Conservation (phyloP, 2,888 invertebrate genomes). For the Ormia ochracea region DNA sequence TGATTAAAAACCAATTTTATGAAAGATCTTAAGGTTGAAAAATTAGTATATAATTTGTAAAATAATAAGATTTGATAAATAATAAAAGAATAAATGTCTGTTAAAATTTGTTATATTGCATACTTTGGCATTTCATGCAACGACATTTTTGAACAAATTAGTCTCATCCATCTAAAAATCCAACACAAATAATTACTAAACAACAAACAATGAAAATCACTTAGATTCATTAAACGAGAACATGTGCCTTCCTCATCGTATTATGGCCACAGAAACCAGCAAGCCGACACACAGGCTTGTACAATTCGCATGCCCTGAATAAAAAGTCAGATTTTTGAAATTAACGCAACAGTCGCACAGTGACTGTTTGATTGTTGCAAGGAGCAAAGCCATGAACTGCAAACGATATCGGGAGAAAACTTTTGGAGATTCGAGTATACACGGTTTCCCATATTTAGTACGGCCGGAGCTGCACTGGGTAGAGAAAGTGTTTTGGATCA, state of each 20-base stretch:
- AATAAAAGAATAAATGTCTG: too few relatives aligned
- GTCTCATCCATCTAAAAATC: too few relatives aligned
- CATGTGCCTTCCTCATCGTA: conserved; percentile 24
- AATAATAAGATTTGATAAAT: too few relatives aligned
- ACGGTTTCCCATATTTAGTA: conserved; percentile 72
- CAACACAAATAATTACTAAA: conserved; percentile 15
- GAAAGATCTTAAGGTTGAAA: too few relatives aligned
- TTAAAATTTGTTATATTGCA: too few relatives aligned
- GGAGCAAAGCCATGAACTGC: conserved; percentile 47
- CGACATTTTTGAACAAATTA: too few relatives aligned
- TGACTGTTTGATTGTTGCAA: neutral
- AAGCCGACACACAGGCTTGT: neutral
- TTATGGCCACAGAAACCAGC: neutral
- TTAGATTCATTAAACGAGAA: conserved; percentile 24
- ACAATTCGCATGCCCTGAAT: neutral
- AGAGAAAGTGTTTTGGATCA: conserved; percentile 71
- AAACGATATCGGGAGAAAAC: conserved; percentile 61
- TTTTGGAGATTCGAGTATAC: conserved; percentile 70
- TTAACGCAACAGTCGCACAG: neutral
- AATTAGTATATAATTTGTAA: too few relatives aligned
- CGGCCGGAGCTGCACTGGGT: conserved; percentile 69
- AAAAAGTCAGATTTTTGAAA: neutral
- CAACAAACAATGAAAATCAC: conserved; percentile 51
- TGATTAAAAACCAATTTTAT: too few relatives aligned
- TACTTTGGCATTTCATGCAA: too few relatives aligned